A percentile compares a stretch with the other conserved stretches of the same genome.
Evolutionary conservation across 2,888 invertebrate species (phyloP).

Genomic region (Endotricha flammealis): DNA sequence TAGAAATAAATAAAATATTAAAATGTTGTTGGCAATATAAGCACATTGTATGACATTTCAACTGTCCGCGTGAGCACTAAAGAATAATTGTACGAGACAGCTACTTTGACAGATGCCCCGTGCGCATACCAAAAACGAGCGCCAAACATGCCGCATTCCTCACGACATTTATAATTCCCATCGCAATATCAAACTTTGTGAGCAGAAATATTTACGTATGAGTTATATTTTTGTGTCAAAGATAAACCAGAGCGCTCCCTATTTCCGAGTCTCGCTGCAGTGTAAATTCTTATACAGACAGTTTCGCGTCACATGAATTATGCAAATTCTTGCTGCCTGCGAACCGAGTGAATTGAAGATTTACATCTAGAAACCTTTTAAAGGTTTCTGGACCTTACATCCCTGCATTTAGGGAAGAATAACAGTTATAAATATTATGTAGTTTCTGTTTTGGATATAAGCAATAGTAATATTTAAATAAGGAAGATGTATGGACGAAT

Average conservation of each 20-base stretch:
- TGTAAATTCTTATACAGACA: conserved; percentile 57
- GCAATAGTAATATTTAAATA: no score
- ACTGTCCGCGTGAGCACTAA: no score
- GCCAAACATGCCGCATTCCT: conserved; percentile 48
- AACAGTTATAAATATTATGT: conserved; percentile 11
- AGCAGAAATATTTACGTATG: conserved; percentile 11
- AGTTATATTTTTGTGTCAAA: conserved; percentile 19
- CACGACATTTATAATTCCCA: conserved; percentile 44
- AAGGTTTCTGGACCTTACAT: conserved; percentile 28
- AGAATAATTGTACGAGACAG: no score
- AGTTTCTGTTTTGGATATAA: no score
- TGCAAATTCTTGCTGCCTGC: conserved; percentile 51
- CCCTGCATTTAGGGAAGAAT: conserved; percentile 12
- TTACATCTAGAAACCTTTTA: conserved; percentile 41
- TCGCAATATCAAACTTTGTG: no score
- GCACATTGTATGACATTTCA: no score
- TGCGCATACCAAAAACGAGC: conserved; percentile 9
- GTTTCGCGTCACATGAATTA: conserved; percentile 66
- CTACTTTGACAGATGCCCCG: conserved; percentile 67
- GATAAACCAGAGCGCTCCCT: conserved; percentile 32
- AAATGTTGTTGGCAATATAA: no score
- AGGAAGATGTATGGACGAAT: no score
- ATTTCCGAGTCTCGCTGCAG: conserved; percentile 42
- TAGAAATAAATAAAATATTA: no score
- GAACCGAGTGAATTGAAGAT: conserved; percentile 47